Evolutionary conservation across 2,113 vertebrate species (phyloP), one percentile per base, ranked within the genome.

Genomic region (Sorex fumeus): DNA sequence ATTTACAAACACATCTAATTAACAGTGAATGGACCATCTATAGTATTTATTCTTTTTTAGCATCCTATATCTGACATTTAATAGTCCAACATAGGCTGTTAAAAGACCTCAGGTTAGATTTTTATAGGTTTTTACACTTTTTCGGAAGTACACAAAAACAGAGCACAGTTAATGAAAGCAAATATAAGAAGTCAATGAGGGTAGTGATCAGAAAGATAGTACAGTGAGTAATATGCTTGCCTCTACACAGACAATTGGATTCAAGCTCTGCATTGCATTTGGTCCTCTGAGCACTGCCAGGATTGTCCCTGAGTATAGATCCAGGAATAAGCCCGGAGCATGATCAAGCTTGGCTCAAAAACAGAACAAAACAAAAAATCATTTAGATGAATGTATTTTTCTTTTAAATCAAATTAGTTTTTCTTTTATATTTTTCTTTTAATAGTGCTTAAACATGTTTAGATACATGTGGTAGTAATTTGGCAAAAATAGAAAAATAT

Each of bases 1-100:
- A 34, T 90, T 91, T 79, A 19, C 34, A 85, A 34, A 91, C 3
- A 69, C 60, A 66, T 64, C 3, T 50, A 74, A 71, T 95, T 85
- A 91, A 16, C 36, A 62, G 60, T 45, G 74, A 87, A 87, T 66
- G 71, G 60, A 28, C 30, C n/a, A 71, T 3, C 0, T 18, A 81
- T 40, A 87, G 9, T 4, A 28, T 28, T 82, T 66, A 21, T 70
- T 82, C 43, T 43, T 30, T 74, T 77, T 72, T 79, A 78, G 30
- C 18, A 7, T 81, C 34, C 34, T 78, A 43, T 82, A 57, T 53
- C 15, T 90, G 75, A 57, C 40, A 64, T 28, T 79, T 74, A 88
- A 30, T 27, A 84, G 57, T 81, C 78, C 60, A 70, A 9, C 23
- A 67, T 2, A 43, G 28, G 8, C 13, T 70, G 27, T 32, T 79